Evolutionary conservation across 2,888 invertebrate species (phyloP), one percentile per base, ranked within the genome.

Genomic region (Drosophila affinis): DNA sequence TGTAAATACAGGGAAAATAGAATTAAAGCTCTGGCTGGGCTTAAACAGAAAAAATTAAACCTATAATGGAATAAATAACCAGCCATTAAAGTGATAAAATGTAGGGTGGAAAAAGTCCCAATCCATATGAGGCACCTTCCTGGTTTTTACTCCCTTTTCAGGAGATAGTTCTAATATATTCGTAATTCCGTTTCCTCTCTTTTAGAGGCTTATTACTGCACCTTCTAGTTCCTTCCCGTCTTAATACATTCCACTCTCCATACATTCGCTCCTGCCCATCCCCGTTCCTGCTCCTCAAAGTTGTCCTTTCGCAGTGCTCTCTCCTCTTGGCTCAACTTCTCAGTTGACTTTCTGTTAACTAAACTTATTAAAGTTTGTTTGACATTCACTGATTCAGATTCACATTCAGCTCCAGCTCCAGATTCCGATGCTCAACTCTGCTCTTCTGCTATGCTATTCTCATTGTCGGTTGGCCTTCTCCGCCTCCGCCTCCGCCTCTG

Each of bases 291-390:
- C 12, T 5, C 34, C 2, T 12, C 18, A 7, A n/a, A 39, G n/a
- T 57, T 60, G 10, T 44, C 10, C 7, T 17, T 12, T 10, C 24
- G 3, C 34, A 10, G 39, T n/a, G 39, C 14, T 27, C 18, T 0
- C 14, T 0, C 14, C 18, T 46, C 3, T 24, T 14, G 14, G 29
- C 29, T 9, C 9, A 29, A 18, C n/a, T 49, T 68, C 32, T 6
- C n/a, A 17, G 51, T 51, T 49, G 17, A 21, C 59, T 63, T 57
- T 70, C 18, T 52, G 72, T 63, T 75, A 54, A 46, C 45, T 46
- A 39, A 67, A 73, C 67, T 73, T 60, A 49, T 73, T 62, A 45
- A 12, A 62, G 44, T 62, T 62, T 65, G 47, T 62, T 71, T 60
- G 47, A 48, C 21, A 54, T 54, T 63, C 63, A 63, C 62, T 77